phyloP scores from a whole-genome alignment of 2,888 invertebrate species.

The Capitulum mitella region DNA sequence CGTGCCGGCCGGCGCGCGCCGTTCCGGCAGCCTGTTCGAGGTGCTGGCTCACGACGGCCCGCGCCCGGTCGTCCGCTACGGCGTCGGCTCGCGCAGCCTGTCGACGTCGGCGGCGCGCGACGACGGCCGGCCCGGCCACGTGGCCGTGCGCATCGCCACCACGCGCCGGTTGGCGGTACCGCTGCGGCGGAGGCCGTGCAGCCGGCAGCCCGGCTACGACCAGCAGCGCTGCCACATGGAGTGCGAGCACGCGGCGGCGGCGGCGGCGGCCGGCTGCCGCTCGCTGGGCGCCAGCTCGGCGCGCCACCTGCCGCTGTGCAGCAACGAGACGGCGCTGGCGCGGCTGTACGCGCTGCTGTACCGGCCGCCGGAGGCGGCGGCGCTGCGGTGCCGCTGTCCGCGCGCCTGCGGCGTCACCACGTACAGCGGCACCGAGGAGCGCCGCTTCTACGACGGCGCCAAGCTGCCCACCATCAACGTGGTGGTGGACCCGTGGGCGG shows the following conservation, averaged over 20 bases:
- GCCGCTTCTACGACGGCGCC: background rate
- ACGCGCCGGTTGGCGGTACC: background rate
- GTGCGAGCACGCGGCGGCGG: background rate
- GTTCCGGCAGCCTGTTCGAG: background rate
- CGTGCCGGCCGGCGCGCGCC: background rate
- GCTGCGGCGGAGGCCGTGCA: background rate
- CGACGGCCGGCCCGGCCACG: background rate
- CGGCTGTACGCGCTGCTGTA: background rate
- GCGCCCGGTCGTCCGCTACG: background rate
- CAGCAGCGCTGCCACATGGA: background rate
- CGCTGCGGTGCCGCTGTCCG: background rate
- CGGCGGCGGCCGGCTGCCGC: background rate
- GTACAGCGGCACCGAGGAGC: background rate
- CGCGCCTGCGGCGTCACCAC: background rate
- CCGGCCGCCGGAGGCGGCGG: background rate
- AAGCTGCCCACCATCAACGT: background rate
- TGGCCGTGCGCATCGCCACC: background rate
- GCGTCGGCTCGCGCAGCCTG: background rate
- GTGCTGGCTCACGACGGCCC: background rate
- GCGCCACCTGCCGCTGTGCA: background rate
- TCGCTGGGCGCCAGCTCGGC: background rate
- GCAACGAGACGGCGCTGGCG: background rate
- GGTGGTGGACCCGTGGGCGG: background rate
- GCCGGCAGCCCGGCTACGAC: background rate
- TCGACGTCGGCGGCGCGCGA: background rate